Evolutionary conservation across 2,113 vertebrate species (phyloP).

Genomic region (Suricata suricatta): DNA sequence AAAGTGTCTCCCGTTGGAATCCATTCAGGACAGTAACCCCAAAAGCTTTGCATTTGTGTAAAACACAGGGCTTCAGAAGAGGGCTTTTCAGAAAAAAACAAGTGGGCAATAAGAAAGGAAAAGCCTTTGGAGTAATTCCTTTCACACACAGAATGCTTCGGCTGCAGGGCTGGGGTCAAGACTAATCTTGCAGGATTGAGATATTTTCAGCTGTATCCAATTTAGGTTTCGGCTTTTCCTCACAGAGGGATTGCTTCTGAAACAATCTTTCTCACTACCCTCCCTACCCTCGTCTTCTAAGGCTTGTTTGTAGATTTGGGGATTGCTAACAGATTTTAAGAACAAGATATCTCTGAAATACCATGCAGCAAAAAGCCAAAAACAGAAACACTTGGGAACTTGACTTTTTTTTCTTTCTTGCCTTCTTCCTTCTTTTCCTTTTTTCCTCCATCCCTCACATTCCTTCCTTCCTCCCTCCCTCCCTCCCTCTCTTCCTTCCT

Average conservation of each 20-base stretch:
- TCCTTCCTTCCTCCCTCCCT: background rate
- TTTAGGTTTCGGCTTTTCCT: constrained; percentile 77
- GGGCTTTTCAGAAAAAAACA: constrained; percentile 52
- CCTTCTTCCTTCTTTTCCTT: too few relatives aligned
- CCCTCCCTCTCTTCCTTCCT: too few relatives aligned
- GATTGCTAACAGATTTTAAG: constrained; percentile 78
- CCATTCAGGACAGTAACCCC: constrained; percentile 45
- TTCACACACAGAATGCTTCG: constrained; percentile 78
- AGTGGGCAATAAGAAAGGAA: constrained; percentile 43
- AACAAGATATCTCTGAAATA: constrained; percentile 67
- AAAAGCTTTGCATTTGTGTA: background rate
- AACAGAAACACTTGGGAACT: constrained; percentile 49
- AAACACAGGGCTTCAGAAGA: constrained; percentile 44
- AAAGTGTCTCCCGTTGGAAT: constrained; percentile 63
- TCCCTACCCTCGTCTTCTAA: constrained; percentile 48
- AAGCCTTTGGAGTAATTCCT: constrained; percentile 77
- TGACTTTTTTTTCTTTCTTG: background rate
- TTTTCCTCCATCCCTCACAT: too few relatives aligned
- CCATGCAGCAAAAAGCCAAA: constrained; percentile 47
- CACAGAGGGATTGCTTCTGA: constrained; percentile 74
- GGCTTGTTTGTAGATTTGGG: constrained; percentile 67
- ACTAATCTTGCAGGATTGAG: constrained; percentile 85
- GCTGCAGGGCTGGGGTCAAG: constrained; percentile 81
- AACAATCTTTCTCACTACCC: constrained; percentile 66
- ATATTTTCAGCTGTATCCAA: constrained; percentile 85